Evolutionary conservation across 2,888 invertebrate genomes (phyloP).

Genomic region (Dicranocentrus wangi): DNA sequence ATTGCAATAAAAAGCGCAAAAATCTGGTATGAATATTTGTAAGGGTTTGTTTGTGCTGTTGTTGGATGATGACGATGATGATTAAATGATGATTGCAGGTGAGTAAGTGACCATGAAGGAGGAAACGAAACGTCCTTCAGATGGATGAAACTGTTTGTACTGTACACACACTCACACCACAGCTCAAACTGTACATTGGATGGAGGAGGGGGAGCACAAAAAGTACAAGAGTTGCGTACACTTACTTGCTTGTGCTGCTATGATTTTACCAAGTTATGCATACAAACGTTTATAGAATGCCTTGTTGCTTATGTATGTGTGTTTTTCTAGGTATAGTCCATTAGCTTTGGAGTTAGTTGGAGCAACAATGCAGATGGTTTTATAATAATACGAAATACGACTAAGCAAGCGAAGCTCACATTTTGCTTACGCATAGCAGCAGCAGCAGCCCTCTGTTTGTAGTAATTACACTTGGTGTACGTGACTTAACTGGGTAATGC

Average conservation of each 20-base stretch:
- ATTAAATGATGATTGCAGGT: slow-evolving; percentile 42
- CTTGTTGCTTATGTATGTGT: no score
- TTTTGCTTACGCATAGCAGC: not conserved
- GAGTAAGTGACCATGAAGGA: slow-evolving; percentile 66
- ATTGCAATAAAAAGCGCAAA: no score
- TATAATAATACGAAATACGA: no score
- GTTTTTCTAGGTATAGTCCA: no score
- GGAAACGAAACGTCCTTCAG: slow-evolving; percentile 70
- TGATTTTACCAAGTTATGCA: slow-evolving; percentile 17
- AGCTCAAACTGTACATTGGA: no score
- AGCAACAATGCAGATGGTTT: no score
- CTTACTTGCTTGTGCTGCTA: not conserved
- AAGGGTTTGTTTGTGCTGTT: no score
- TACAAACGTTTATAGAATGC: not conserved
- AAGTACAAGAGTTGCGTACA: not conserved
- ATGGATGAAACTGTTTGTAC: slow-evolving; percentile 14
- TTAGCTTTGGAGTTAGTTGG: no score
- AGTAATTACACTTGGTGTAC: slow-evolving; percentile 29
- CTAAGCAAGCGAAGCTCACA: no score
- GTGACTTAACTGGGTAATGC: slow-evolving; percentile 47
- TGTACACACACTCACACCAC: not conserved
- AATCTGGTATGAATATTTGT: no score
- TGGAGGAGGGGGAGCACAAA: no score
- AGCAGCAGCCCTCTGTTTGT: slow-evolving; percentile 7
- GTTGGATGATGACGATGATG: slow-evolving; percentile 19